These are phyloP conservation scores for Sycophaga agraensis DNA, from an alignment of 1,140 invertebrate species.

Conservation along the genomic window DNA sequence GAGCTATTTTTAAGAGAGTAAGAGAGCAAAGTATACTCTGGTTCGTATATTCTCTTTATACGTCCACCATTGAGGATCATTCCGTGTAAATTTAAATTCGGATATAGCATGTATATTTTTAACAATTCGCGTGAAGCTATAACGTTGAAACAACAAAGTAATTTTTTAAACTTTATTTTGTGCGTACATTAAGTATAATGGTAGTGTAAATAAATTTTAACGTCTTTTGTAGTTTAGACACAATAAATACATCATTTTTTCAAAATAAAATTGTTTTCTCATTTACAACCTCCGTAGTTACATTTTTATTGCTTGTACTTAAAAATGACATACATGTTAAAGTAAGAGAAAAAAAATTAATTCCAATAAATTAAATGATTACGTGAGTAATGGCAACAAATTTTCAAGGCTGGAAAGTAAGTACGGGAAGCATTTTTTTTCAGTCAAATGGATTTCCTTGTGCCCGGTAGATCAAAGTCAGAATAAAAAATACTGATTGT, in stretches of 20 bases:
- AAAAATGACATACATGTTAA: no score
- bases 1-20: background rate
- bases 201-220: background rate
- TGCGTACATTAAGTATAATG: background rate
- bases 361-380: no score
- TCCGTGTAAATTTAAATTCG: background rate
- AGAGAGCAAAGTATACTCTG: background rate
- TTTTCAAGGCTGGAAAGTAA: no score
- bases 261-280: no score
- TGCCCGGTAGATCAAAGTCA: no score
- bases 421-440: no score
- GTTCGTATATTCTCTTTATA: slow-evolving; percentile 16
- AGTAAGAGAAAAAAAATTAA: no score
- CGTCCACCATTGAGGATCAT: slow-evolving; percentile 7
- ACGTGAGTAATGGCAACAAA: no score
- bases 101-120: background rate
- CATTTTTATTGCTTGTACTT: no score
- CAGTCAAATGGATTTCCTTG: no score
- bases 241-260: slow-evolving; percentile 3
- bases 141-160: background rate
- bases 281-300: no score
- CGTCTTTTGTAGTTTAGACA: background rate
- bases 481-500: no score
- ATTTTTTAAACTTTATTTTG: background rate
- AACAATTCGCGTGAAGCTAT: background rate